Base-by-base conservation (phyloP, 2,888 invertebrate species). In the Hydrotaea cyrtoneurina region DNA sequence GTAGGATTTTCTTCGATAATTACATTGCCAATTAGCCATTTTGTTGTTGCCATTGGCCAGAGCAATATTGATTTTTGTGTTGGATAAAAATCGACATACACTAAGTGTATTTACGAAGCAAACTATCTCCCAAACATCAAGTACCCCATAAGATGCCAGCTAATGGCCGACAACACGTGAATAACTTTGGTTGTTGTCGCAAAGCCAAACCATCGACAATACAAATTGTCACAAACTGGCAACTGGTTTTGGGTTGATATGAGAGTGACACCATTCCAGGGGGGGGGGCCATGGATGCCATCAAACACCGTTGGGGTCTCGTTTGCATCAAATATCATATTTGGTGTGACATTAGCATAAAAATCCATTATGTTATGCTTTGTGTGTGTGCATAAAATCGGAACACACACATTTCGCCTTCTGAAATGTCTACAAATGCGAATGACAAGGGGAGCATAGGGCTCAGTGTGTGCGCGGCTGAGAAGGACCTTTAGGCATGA, bases 401-500 rank as follows among this genome's bases (percentile, higher is more conserved):
- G n/a, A 39, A 59, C 59, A 59, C 26, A 59, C 26, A 21, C 21
- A 31, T 31, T 21, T 57, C 26, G 23, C 2, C 15, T 3, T 15
- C 59, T 15, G 59, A 59, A 26, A 59, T 1, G 59, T n/a, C 26
- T 31, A 31, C 7, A 7, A 31, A 7, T 7, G 7, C 3, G 31
- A 31, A 31, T 31, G 31, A 31, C 31, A 31, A 7, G 31, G 31
- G 31, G 31, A 2, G n/a, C n/a, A n/a, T n/a, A 4, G 31, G 31
- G 31, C 3, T 4, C 31, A 31, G 1, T 1, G 39, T 8, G 46
- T 39, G 39, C 23, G 21, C 23, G 17, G 15, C 21, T 43, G 31
- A 64, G n/a, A 59, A 36, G 46, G 73, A n/a, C 69, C 79, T 85
- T 73, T 79, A 73, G 75, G 73, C 81, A 76, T 82, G 78, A 77